Base-by-base conservation (phyloP, 2,113 vertebrate species). In the Cyrtonyx montezumae region DNA sequence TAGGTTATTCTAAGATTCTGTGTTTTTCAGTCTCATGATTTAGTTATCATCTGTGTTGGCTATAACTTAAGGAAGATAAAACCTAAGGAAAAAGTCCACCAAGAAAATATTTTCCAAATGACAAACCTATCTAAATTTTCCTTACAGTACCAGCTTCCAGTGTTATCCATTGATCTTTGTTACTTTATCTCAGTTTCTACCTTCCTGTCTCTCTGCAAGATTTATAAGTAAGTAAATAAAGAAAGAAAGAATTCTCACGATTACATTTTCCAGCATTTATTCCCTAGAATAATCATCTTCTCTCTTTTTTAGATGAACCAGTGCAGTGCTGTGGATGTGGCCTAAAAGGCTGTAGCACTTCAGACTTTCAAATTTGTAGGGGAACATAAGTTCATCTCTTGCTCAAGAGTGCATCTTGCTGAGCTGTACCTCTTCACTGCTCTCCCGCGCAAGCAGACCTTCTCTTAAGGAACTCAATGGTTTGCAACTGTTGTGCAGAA, bases 281-380 rank as follows among this genome's bases (percentile, higher is more conserved):
- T 15, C 12, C 49, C 26, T 70, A 30, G n/a, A 94, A 70, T 66
- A 53, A 69, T 71, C 8, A 58, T 32, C 8, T 40, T 62, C 5
- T 70, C 2, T 26, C 26, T 70, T 11, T 67, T 84, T 17, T 51
- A 81, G 7, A 0, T 55, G 20, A 87, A 36, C 15, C n/a, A 5
- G 18, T 62, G 30, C 20, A 67, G 51, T 81, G 17, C 2, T 0
- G 0, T 48, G 59, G n/a, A 40, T 36, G 16, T 6, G 3, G 18
- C 16, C 42, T 58, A 13, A 45, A 84, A 53, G 4, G 14, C 37
- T 53, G 9, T 7, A 46, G 8, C 7, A 34, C 51, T 20, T 77
- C 11, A 2, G 17, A 51, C 71, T 74, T 80, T 40, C 19, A 80
- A 43, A 62, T 74, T 48, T 30, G 21, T 13, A 58, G 17, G 30